Conservation (phyloP, 2,888 invertebrate genomes). For the Acholoe squamosa region DNA sequence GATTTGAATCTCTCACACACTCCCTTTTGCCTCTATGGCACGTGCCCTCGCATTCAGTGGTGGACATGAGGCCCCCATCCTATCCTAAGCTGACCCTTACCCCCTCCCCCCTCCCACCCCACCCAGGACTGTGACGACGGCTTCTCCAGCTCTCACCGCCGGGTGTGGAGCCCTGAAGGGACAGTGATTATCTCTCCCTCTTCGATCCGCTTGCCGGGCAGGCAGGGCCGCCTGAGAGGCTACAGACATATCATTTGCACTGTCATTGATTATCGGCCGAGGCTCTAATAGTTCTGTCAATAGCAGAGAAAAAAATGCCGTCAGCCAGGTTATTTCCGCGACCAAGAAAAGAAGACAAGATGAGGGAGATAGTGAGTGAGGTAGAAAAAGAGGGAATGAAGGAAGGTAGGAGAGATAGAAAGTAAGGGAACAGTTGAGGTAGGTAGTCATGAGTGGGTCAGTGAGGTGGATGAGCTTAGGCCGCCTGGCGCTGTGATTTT, state of each 20-base stretch:
- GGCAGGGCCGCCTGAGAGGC: slow-evolving; percentile 18
- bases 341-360: background rate
- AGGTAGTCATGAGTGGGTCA: too few relatives aligned
- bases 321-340: slow-evolving; percentile 48
- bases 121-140: background rate
- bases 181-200: slow-evolving; percentile 45
- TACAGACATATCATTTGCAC: slow-evolving; percentile 62
- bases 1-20: background rate
- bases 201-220: slow-evolving; percentile 32
- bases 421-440: background rate
- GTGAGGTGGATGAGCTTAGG: too few relatives aligned
- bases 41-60: background rate
- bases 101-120: background rate
- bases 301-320: slow-evolving; percentile 58
- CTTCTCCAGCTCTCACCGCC: background rate
- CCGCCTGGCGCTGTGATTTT: background rate
- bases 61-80: background rate
- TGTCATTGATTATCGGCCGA: slow-evolving; percentile 56
- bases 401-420: too few relatives aligned
- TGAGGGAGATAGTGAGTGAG: background rate
- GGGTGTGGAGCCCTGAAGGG: slow-evolving; percentile 18
- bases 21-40: background rate
- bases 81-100: background rate
- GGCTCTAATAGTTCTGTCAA: slow-evolving; percentile 59
- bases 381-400: too few relatives aligned